phyloP scores from a whole-genome alignment of 2,113 vertebrate species.

The Halichoeres trimaculatus region DNA sequence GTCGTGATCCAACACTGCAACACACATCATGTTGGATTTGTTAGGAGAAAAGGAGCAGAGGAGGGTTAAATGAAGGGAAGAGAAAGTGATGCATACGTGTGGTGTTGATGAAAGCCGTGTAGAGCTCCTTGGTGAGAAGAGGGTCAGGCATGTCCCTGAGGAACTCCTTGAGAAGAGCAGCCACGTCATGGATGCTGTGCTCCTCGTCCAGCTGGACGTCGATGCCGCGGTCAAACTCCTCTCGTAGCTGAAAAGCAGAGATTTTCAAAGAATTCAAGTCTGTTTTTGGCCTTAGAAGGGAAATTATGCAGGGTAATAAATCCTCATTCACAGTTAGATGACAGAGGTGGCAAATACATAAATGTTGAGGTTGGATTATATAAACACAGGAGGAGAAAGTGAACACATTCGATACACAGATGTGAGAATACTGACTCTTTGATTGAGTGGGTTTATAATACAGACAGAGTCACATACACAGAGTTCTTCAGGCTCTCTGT shows the following conservation, averaged over 20 bases:
- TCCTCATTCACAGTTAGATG: not conserved
- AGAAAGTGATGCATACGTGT: conserved; percentile 81
- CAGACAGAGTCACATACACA: conserved; percentile 5
- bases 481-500: too few relatives aligned
- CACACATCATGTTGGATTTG: conserved; percentile 12
- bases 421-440: conserved; percentile 15
- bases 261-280: not conserved
- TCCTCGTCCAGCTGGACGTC: conserved; percentile 93
- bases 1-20: conserved; percentile 90
- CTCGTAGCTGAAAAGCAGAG: conserved; percentile 85
- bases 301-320: too few relatives aligned
- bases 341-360: conserved; percentile 1
- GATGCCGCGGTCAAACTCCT: conserved; percentile 93
- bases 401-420: not conserved
- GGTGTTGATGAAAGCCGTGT: conserved; percentile 94
- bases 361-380: conserved; percentile 13
- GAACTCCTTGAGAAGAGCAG: conserved; percentile 95
- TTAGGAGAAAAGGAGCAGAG: too few relatives aligned
- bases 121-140: conserved; percentile 94
- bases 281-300: not conserved
- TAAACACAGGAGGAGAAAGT: conserved; percentile 9
- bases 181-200: conserved; percentile 94
- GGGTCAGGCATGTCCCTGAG: conserved; percentile 96
- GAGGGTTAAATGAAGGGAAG: too few relatives aligned
- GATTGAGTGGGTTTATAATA: conserved; percentile 19